These are phyloP conservation scores for Actinia tenebrosa DNA, from an alignment of 64 coral and sea anemone species.

Conservation along the genomic window DNA sequence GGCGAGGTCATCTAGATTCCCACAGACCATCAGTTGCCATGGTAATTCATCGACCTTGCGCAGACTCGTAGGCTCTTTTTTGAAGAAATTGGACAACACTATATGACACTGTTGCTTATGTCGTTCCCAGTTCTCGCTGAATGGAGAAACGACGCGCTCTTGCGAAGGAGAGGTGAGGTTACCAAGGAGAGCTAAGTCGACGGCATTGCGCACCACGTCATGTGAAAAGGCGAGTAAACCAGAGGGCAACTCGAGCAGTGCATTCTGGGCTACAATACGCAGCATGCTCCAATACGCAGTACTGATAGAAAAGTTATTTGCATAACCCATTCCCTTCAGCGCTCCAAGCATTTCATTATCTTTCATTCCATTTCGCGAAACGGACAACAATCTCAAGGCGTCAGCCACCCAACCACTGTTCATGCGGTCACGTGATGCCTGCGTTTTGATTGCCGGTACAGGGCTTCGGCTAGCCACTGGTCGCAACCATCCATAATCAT, in stretches of 20 bases:
- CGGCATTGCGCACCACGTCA: slow-evolving; percentile 34
- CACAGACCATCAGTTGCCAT: slow-evolving; percentile 74
- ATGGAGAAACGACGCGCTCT: slow-evolving; percentile 71
- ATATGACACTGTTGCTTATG: slow-evolving; percentile 83
- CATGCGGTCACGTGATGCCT: slow-evolving; percentile 89
- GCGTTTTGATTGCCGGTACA: slow-evolving; percentile 73
- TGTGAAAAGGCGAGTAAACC: slow-evolving; percentile 71
- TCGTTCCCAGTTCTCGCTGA: slow-evolving; percentile 78
- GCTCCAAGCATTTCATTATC: slow-evolving; percentile 64
- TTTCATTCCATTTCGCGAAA: slow-evolving; percentile 79
- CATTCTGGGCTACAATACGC: slow-evolving; percentile 59
- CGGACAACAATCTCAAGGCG: slow-evolving; percentile 51
- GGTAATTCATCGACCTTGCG: slow-evolving; percentile 78
- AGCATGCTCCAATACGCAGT: slow-evolving; percentile 78
- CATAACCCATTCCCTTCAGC: slow-evolving; percentile 80
- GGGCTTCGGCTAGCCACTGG: slow-evolving; percentile 64
- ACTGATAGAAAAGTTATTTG: slow-evolving; percentile 49
- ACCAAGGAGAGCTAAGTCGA: slow-evolving; percentile 71
- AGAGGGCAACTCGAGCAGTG: slow-evolving; percentile 42
- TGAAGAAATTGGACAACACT: slow-evolving; percentile 68
- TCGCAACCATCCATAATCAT: slow-evolving; percentile 87
- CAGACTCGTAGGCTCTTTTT: slow-evolving; percentile 30
- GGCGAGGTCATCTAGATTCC: slow-evolving; percentile 51
- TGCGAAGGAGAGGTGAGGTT: slow-evolving; percentile 79
- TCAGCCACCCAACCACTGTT: slow-evolving; percentile 95